A percentile compares a stretch with the other conserved stretches of the same genome.
These are phyloP conservation scores for Seladonia tumulorum DNA, from an alignment of 2,888 invertebrate genomes.

Conservation along the genomic window DNA sequence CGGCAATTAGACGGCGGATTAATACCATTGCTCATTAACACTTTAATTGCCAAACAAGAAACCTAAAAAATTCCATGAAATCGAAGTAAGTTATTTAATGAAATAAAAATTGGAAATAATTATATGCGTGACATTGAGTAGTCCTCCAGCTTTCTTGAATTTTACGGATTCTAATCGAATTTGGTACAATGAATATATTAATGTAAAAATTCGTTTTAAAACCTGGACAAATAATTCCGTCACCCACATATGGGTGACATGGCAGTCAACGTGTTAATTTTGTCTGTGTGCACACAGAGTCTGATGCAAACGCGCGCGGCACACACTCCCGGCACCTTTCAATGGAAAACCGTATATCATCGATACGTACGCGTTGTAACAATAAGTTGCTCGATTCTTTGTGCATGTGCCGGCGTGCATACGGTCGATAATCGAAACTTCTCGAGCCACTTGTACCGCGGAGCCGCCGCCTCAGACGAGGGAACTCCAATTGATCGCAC, in stretches of 20 bases:
- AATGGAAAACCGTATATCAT: conserved; percentile 48
- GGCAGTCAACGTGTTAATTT: too few relatives aligned
- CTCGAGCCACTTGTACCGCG: conserved; percentile 35
- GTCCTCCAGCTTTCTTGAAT: too few relatives aligned
- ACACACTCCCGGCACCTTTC: not conserved
- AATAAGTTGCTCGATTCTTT: conserved; percentile 49
- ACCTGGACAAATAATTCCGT: too few relatives aligned
- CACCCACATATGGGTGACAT: too few relatives aligned
- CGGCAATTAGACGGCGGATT: conserved; percentile 27
- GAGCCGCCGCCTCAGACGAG: not conserved
- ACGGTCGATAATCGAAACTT: conserved; percentile 32
- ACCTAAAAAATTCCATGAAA: too few relatives aligned
- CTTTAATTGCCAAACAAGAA: too few relatives aligned
- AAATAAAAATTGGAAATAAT: too few relatives aligned
- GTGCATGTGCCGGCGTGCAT: conserved; percentile 27
- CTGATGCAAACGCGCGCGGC: conserved; percentile 25
- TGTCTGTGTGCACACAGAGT: not conserved
- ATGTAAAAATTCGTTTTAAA: too few relatives aligned
- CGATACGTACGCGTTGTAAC: conserved; percentile 29
- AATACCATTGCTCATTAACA: conserved; percentile 29
- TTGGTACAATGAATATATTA: too few relatives aligned
- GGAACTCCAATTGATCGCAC: conserved; percentile 29
- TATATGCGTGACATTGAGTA: too few relatives aligned
- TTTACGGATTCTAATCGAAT: too few relatives aligned
- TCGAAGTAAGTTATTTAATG: too few relatives aligned